Evolutionary conservation across 30 jellyfish, hydroid and myxozoan genomes (phyloP).

Genomic region (Mastigias papua): DNA sequence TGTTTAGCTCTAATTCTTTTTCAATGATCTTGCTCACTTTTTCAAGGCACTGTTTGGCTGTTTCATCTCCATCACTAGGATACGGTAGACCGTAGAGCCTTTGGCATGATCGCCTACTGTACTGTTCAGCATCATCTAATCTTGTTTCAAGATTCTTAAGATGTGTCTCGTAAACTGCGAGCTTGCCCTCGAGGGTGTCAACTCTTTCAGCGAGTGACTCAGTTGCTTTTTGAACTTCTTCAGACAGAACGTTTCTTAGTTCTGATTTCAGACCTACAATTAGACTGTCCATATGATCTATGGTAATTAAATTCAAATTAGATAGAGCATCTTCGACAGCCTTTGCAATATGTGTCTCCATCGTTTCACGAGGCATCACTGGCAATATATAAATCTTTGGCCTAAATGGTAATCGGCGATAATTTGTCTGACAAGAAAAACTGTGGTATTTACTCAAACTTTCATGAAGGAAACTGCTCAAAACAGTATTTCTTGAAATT

Average conservation of each 20-base stretch:
- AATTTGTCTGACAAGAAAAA: not conserved
- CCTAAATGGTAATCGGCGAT: not conserved
- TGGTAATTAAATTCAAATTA: not conserved
- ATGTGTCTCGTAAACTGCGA: not conserved
- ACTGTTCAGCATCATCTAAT: slow-evolving; percentile 18
- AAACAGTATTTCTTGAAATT: not conserved
- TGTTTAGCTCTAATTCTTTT: not conserved
- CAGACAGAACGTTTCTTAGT: not conserved
- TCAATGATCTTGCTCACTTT: not conserved
- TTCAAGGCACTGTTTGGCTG: slow-evolving; percentile 27
- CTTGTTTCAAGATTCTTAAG: not conserved
- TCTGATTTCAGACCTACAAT: not conserved
- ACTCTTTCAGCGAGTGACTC: not conserved
- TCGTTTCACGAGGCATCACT: not conserved
- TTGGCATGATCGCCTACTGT: slow-evolving; percentile 8
- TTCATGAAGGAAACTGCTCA: not conserved
- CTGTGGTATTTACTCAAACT: not conserved
- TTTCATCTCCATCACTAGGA: slow-evolving; percentile 21
- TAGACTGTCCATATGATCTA: not conserved
- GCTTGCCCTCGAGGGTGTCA: not conserved
- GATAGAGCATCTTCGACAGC: not conserved
- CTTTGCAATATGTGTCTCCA: not conserved
- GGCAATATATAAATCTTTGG: not conserved
- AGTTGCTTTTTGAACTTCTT: not conserved
- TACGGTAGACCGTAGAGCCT: not conserved